Base-by-base conservation (phyloP, 2,888 invertebrate species). In the Lysandra bellargus region DNA sequence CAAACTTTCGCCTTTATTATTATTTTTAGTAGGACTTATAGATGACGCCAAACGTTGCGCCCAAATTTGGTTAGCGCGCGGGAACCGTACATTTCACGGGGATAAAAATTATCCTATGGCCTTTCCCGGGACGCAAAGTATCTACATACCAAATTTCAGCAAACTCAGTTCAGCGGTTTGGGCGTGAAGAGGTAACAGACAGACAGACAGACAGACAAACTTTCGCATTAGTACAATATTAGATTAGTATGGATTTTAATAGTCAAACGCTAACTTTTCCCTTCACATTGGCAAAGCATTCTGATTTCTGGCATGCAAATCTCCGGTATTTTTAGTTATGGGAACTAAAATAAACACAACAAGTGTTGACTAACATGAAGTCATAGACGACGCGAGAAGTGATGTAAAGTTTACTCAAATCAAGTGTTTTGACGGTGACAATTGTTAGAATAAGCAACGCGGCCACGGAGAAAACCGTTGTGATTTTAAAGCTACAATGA, bases 401-500 rank as follows among this genome's bases (percentile, higher is more conserved):
- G 64, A 69, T 69, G 64, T 14, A 69, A 69, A 69, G 64, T 69
- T 69, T 69, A 33, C 64, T 69, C 7, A 2, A 30, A 69, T 33
- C 3, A 69, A 30, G 64, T 69, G 64, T 33, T 69, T 33, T 33
- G 64, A 69, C 33, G 33, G 14, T 69, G 64, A 3, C 12, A 69
- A 7, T 30, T 14, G 30, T 9, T 30, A 69, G 30, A 69, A 69
- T 69, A 14, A 69, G 33, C 12, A 12, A 7, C 30, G 12, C 4
- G 64, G 64, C 12, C 64, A 12, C 23, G 61, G 7, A 5, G 61
- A 61, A n/a, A 61, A 23, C 61, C 2, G 23, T 7, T 2, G 61
- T n/a, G 23, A 4, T 7, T 61, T 61, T 2, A 9, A 49, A 9
- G 49, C 49, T 44, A 2, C 2, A 44, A 7, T 44, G 44, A 9